phyloP scores from a whole-genome alignment of 2,113 vertebrate species.

The Climacteris rufus region DNA sequence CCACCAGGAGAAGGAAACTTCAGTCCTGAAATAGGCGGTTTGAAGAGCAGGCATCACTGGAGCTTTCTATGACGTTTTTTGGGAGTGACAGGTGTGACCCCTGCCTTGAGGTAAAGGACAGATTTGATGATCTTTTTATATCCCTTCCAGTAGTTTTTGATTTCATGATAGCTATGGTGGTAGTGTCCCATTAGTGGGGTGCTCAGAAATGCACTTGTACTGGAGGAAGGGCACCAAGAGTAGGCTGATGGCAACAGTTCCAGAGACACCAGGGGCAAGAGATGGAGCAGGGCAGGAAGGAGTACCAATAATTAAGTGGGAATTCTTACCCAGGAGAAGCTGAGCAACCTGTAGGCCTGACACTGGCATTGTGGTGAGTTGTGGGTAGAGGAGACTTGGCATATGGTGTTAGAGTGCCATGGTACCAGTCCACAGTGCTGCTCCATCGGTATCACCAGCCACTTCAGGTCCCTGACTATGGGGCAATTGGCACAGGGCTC shows the following conservation, averaged over 20 bases:
- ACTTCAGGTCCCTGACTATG: not conserved
- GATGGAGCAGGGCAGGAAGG: not conserved
- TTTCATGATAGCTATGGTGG: not conserved
- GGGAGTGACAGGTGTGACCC: not conserved
- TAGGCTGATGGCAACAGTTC: not conserved
- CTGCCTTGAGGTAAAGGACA: not conserved
- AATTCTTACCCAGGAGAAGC: not conserved
- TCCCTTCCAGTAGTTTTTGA: not conserved
- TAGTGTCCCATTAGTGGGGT: not conserved
- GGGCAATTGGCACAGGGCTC: not conserved
- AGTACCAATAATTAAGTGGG: not conserved
- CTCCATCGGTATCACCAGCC: not conserved
- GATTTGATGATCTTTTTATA: not conserved
- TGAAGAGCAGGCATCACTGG: not conserved
- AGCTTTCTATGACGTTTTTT: not conserved
- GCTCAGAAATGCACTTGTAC: not conserved
- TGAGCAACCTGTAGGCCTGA: not conserved
- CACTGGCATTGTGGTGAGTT: not conserved
- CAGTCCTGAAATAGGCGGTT: not conserved
- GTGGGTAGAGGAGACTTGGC: not conserved
- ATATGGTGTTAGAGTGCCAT: not conserved
- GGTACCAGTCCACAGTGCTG: not conserved
- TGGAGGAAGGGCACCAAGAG: not conserved
- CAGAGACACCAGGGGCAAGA: not conserved
- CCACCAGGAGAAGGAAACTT: not conserved